phyloP scores from a whole-genome alignment of 2,797 vertebrate species.

The Sphenodon punctatus region DNA sequence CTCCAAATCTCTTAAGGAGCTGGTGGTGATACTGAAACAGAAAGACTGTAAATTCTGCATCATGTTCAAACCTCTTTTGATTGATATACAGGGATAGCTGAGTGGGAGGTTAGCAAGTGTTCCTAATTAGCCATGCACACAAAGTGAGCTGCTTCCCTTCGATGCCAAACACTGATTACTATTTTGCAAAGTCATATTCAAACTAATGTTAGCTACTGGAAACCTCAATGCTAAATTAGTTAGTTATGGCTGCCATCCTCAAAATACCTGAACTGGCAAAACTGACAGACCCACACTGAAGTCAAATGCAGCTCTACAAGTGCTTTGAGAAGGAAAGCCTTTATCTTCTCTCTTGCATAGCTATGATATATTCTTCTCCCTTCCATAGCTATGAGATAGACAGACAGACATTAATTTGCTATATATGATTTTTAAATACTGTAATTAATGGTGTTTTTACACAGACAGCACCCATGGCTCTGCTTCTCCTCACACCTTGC shows the following conservation, averaged over 20 bases:
- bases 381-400: no score
- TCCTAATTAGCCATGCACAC: conserved; percentile 9
- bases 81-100: not conserved
- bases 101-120: not conserved
- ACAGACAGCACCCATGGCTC: no score
- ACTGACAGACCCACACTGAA: no score
- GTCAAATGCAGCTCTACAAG: no score
- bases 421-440: not conserved
- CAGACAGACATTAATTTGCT: not conserved
- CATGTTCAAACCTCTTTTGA: not conserved
- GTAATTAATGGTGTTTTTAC: no score
- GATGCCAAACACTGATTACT: not conserved
- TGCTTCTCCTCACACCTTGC: no score
- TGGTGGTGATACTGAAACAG: not conserved
- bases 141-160: not conserved
- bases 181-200: not conserved
- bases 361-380: no score
- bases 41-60: not conserved
- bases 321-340: no score
- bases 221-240: not conserved
- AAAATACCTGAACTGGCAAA: no score
- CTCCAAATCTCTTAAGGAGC: not conserved
- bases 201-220: not conserved
- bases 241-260: not conserved
- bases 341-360: no score